phyloP scores from a whole-genome alignment of 2,113 vertebrate genomes.

The Lophotis ruficrista region DNA sequence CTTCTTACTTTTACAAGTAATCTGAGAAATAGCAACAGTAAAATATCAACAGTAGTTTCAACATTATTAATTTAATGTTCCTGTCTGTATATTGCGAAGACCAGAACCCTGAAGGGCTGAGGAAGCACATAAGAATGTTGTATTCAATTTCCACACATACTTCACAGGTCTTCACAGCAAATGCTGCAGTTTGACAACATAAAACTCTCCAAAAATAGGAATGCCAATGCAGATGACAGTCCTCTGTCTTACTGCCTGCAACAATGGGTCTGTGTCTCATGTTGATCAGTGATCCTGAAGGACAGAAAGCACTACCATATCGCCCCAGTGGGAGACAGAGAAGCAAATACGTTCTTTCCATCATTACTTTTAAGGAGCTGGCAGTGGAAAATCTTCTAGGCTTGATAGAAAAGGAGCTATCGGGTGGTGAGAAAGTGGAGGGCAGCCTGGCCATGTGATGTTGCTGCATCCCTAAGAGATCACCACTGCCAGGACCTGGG shows the following conservation, averaged over 20 bases:
- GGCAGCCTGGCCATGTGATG: fast-evolving
- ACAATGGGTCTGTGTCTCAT: not conserved
- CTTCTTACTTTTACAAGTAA: not conserved
- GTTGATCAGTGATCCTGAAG: not conserved
- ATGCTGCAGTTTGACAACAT: not conserved
- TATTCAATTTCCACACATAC: not conserved
- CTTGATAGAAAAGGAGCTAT: not conserved
- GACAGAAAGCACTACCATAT: not conserved
- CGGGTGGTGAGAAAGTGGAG: not conserved
- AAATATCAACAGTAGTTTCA: not conserved
- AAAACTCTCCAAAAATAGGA: not conserved
- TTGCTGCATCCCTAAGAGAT: not conserved
- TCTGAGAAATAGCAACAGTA: not conserved
- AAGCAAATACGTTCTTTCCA: not conserved
- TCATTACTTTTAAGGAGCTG: not conserved
- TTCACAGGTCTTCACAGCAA: not conserved
- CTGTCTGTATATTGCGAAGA: not conserved
- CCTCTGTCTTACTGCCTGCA: not conserved
- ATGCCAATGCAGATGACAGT: not conserved
- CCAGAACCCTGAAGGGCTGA: not conserved
- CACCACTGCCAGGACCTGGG: fast-evolving
- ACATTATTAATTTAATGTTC: not conserved
- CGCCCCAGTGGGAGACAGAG: not conserved
- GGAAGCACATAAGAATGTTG: not conserved
- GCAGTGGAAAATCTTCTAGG: not conserved